Evolutionary conservation across 2,797 vertebrate genomes (phyloP).

Genomic region (Clarias laeviceps): DNA sequence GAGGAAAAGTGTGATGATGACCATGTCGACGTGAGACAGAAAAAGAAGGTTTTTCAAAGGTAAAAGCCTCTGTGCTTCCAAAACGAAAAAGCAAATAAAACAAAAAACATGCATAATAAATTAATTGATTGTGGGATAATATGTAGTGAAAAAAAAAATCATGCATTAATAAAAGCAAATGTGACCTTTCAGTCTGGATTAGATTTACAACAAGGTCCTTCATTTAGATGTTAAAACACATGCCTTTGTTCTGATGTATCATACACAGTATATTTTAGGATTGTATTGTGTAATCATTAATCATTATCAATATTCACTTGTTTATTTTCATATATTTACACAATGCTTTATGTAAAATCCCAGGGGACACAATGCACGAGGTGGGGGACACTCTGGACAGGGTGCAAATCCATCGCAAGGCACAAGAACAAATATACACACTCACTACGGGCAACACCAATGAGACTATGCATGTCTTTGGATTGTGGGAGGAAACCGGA

Average conservation of each 20-base stretch:
- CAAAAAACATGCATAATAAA: background rate
- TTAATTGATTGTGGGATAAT: slow-evolving; percentile 22
- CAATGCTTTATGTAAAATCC: background rate
- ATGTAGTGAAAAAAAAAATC: background rate
- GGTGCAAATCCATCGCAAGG: no score
- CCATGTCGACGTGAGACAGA: no score
- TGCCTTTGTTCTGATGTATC: background rate
- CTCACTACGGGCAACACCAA: no score
- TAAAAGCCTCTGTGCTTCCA: background rate
- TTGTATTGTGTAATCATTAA: background rate
- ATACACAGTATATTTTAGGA: background rate
- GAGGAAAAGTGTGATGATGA: no score
- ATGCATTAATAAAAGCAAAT: background rate
- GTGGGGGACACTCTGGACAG: no score
- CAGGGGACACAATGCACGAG: no score
- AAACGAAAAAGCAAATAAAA: background rate
- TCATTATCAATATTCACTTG: background rate
- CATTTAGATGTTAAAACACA: background rate
- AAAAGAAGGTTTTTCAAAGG: no score
- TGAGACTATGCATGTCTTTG: no score
- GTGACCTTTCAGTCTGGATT: background rate
- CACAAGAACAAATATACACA: no score
- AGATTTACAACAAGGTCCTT: background rate
- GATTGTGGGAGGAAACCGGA: no score
- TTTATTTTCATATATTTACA: background rate